These are phyloP conservation scores for Cartodere bifasciata DNA, from an alignment of 2,888 invertebrate genomes.

Conservation along the genomic window DNA sequence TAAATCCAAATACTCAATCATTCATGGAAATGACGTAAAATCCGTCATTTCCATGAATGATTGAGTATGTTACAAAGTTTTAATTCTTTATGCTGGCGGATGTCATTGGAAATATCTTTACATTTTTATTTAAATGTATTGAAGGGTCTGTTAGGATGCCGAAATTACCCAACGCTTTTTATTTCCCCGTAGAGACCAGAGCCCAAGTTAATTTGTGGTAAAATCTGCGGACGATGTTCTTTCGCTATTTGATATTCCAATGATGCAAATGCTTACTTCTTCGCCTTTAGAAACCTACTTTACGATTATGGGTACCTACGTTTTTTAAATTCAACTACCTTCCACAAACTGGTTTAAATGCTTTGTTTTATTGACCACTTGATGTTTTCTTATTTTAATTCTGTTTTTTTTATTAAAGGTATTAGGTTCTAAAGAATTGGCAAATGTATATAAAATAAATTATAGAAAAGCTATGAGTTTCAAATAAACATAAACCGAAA, in stretches of 20 bases:
- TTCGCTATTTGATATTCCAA: slow-evolving; percentile 33
- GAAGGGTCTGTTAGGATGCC: slow-evolving; percentile 24
- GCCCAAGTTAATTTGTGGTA: slow-evolving; percentile 38
- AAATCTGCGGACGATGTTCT: slow-evolving; percentile 31
- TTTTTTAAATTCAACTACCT: no score
- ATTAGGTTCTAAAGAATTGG: no score
- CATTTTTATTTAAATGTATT: slow-evolving; percentile 37
- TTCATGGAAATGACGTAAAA: slow-evolving; percentile 35
- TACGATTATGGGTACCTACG: no score
- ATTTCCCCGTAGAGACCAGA: slow-evolving; percentile 36
- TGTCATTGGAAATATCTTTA: slow-evolving; percentile 32
- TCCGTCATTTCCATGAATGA: slow-evolving; percentile 6
- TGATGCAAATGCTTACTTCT: slow-evolving; percentile 30
- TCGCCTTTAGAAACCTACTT: no score
- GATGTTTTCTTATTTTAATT: no score
- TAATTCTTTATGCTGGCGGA: slow-evolving; percentile 28
- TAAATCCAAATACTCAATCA: slow-evolving; percentile 34
- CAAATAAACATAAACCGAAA: no score
- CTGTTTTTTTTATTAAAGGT: no score
- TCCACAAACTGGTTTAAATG: no score
- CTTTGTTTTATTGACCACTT: no score
- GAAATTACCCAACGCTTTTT: slow-evolving; percentile 35
- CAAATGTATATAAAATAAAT: no score
- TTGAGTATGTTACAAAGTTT: slow-evolving; percentile 33
- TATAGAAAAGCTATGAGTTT: no score